Conservation (phyloP, 2,888 invertebrate species). For the Pristionchus maxplancki region DNA sequence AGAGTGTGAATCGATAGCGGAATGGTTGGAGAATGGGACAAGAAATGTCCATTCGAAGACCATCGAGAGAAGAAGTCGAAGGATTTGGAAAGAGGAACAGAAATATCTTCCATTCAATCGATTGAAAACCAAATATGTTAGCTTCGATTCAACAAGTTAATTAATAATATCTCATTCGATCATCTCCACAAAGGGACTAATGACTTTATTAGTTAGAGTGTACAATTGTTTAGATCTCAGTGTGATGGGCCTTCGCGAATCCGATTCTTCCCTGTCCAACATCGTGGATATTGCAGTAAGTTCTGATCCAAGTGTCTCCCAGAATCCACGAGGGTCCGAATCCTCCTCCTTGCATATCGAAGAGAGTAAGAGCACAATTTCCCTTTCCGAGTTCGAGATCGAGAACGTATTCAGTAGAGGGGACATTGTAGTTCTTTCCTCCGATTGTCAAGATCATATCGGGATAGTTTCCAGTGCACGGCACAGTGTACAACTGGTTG, state of each 20-base stretch:
- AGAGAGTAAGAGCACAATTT: constrained; percentile 56
- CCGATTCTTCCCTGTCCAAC: constrained; percentile 49
- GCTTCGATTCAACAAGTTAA: background rate
- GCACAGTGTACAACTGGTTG: constrained; percentile 61
- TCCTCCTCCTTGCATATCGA: constrained; percentile 49
- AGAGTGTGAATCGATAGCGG: background rate
- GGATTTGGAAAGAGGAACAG: no score
- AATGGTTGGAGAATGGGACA: background rate
- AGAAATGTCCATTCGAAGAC: no score
- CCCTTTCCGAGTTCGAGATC: constrained; percentile 66
- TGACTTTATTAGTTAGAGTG: background rate
- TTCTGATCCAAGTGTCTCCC: constrained; percentile 56
- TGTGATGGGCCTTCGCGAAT: constrained; percentile 52
- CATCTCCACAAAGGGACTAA: no score
- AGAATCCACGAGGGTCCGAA: constrained; percentile 55
- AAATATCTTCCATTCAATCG: no score
- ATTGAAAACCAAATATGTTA: background rate
- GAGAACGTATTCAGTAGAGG: constrained; percentile 71
- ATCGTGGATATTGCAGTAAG: constrained; percentile 55
- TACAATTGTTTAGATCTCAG: constrained; percentile 27
- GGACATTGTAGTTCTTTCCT: constrained; percentile 65
- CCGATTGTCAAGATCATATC: constrained; percentile 69
- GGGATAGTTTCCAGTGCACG: constrained; percentile 62
- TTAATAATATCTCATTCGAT: no score
- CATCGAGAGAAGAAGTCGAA: no score